Evolutionary conservation across 2,888 invertebrate genomes (phyloP).

Genomic region (Caenorhabditis sp.): DNA sequence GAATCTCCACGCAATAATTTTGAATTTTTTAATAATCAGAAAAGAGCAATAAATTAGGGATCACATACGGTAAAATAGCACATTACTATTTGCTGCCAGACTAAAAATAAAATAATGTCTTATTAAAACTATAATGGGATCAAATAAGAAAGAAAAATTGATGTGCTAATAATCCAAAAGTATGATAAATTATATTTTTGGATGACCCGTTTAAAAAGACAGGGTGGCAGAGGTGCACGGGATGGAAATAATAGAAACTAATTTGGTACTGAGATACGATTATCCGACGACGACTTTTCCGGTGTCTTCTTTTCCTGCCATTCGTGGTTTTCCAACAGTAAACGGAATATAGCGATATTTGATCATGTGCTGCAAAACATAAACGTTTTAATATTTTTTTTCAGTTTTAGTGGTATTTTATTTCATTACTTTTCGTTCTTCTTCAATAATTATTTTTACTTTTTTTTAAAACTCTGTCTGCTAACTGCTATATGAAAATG

Average conservation of each 20-base stretch:
- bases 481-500: too few relatives aligned
- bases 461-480: too few relatives aligned
- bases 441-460: too few relatives aligned
- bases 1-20: not conserved
- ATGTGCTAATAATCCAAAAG: not conserved
- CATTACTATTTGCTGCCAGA: not conserved
- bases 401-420: too few relatives aligned
- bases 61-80: not conserved
- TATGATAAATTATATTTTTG: slow-evolving; percentile 4
- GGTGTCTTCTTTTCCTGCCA: slow-evolving; percentile 76
- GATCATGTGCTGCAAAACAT: slow-evolving; percentile 91
- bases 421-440: too few relatives aligned
- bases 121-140: not conserved
- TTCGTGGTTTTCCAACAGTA: slow-evolving; percentile 95
- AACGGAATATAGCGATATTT: slow-evolving; percentile 98
- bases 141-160: too few relatives aligned
- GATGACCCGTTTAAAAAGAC: slow-evolving; percentile 5
- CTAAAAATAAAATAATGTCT: not conserved
- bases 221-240: not conserved
- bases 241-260: not conserved
- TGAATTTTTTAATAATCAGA: not conserved
- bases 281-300: slow-evolving; percentile 71
- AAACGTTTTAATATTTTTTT: not conserved
- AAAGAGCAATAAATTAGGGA: not conserved
- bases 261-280: not conserved